phyloP scores from a whole-genome alignment of 2,113 vertebrate genomes.

The Syrrhaptes paradoxus region DNA sequence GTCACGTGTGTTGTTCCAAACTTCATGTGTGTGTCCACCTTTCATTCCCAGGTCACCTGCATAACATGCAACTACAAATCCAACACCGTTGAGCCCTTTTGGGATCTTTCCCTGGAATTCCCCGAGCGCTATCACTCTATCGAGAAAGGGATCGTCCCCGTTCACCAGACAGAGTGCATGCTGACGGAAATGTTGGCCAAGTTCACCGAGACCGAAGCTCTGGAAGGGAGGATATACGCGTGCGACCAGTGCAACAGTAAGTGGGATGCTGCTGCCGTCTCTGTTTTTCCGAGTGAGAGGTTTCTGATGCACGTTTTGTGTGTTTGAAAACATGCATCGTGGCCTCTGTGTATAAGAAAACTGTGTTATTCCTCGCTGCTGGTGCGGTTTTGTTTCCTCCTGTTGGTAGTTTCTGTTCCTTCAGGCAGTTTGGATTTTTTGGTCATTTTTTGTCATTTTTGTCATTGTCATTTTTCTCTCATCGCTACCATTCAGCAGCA shows the following conservation, averaged over 20 bases:
- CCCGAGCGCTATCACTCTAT: constrained; percentile 93
- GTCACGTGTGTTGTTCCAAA: neutral
- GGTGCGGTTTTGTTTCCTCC: neutral
- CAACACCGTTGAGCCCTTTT: constrained; percentile 97
- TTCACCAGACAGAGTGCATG: constrained; percentile 87
- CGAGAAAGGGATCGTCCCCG: constrained; percentile 82
- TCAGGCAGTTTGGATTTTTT: too few species aligned
- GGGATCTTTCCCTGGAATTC: constrained; percentile 97
- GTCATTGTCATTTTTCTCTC: neutral
- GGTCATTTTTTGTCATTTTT: too few species aligned
- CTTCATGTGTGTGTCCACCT: neutral
- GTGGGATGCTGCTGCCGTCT: constrained; percentile 37
- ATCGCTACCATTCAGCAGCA: neutral
- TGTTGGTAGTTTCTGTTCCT: neutral
- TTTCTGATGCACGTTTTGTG: neutral
- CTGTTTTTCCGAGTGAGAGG: neutral
- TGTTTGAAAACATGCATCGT: neutral
- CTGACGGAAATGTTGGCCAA: constrained; percentile 98
- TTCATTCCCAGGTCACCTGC: constrained; percentile 88
- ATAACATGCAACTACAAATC: constrained; percentile 97
- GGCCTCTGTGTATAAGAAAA: neutral
- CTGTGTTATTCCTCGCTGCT: neutral
- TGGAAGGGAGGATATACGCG: constrained; percentile 97
- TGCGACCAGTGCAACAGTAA: constrained; percentile 99
- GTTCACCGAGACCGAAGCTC: constrained; percentile 96